Base-by-base conservation (phyloP, 1,140 invertebrate genomes). In the Pygmarrhopalites habei region DNA sequence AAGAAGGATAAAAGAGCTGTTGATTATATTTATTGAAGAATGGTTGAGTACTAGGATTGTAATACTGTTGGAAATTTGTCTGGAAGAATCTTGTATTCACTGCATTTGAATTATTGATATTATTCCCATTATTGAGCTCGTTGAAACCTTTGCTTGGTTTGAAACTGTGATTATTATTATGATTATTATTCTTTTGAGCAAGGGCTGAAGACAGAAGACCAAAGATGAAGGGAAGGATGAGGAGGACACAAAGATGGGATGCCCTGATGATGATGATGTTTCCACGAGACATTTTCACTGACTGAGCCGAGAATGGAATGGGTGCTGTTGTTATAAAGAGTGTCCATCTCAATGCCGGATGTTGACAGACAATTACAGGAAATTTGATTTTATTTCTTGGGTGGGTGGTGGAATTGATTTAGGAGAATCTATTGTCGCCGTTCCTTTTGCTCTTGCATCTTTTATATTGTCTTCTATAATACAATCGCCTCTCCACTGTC, bases 291-390 rank as follows among this genome's bases (percentile, higher is more conserved):
- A 56, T 56, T 56, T 25, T 41, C 29, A 56, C 26, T 19, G 35
- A 56, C 53, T 56, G 35, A 35, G 15, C 7, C 17, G 4, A 7
- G 17, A 19, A n/a, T 47, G 17, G 7, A 10, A 47, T 25, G 35
- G n/a, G 53, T 15, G 19, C 53, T 19, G 5, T 25, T 39, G 53
- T 41, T 56, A 56, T 39, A 56, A 23, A 56, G 53, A 23, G 12
- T 52, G 49, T 25, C 28, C 49, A 52, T 28, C 39, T 56, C 28
- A 3, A n/a, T 29, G 14, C 53, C 53, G 53, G 53, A 56, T 39
- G 35, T 23, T 39, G 32, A 26, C 5, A 39, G 29, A 56, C 53
- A 56, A 56, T 56, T 56, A 28, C 53, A 30, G 53, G 53, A 56
- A 56, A 56, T 56, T 56, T 39, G 35, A 35, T 56, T 56, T 30